Conservation (phyloP, 2,113 vertebrate genomes). For the Scytalopus superciliaris region DNA sequence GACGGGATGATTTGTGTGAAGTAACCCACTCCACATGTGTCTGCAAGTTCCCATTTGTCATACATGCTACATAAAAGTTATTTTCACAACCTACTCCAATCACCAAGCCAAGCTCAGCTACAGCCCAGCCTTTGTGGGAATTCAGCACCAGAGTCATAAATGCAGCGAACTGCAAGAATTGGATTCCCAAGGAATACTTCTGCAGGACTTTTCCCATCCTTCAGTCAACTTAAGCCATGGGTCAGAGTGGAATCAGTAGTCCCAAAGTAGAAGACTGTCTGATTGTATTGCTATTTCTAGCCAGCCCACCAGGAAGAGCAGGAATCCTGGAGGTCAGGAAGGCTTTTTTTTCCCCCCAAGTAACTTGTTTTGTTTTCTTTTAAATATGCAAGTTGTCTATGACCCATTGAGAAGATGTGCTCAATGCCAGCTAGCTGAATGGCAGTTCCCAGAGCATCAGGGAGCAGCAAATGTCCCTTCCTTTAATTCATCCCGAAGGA, state of each 20-base stretch:
- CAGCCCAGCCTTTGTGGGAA: neutral
- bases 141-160: neutral
- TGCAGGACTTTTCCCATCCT: constrained; percentile 9
- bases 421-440: neutral
- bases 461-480: neutral
- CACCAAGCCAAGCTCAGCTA: neutral
- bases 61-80: neutral
- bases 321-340: constrained; percentile 6
- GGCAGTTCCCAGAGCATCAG: constrained; percentile 4
- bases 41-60: neutral
- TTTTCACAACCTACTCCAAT: neutral
- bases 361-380: constrained; percentile 25
- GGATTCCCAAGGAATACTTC: constrained; percentile 31
- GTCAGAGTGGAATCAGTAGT: constrained; percentile 13
- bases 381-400: neutral
- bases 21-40: neutral
- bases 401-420: constrained; percentile 17
- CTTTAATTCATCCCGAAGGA: neutral
- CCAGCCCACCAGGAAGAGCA: constrained; percentile 24
- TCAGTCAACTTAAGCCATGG: neutral
- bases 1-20: neutral
- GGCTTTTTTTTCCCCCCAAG: neutral
- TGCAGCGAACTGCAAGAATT: neutral
- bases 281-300: neutral
- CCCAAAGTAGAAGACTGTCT: neutral